Conservation (phyloP, 2,888 invertebrate species). For the Synanthedon vespiformis region DNA sequence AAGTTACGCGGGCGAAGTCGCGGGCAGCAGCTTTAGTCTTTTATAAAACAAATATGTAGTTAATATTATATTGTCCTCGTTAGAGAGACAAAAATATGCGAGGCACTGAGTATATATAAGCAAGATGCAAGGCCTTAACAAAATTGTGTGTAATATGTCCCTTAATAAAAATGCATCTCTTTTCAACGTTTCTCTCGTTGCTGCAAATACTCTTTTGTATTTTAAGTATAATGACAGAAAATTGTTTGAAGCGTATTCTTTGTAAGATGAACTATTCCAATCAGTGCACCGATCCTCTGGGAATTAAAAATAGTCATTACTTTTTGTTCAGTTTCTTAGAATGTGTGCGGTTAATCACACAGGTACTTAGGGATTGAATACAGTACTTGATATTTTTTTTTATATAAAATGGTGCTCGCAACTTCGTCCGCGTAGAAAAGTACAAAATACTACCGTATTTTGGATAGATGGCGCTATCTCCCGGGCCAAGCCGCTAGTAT, state of each 20-base stretch:
- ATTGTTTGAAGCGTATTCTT: constrained; percentile 38
- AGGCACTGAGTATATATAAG: too few species aligned
- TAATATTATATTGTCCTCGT: too few species aligned
- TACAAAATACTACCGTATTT: too few species aligned
- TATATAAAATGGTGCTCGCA: too few species aligned
- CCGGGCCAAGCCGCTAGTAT: too few species aligned
- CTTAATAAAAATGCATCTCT: constrained; percentile 31
- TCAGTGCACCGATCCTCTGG: constrained; percentile 22
- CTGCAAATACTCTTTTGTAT: constrained; percentile 35
- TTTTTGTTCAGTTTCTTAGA: constrained; percentile 11
- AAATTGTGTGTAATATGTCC: constrained; percentile 9
- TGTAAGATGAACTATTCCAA: constrained; percentile 46
- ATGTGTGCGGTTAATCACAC: neutral
- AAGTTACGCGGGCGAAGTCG: too few species aligned
- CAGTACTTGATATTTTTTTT: neutral
- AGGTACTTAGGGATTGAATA: constrained; percentile 1
- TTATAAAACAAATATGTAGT: too few species aligned
- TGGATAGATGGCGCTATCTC: too few species aligned
- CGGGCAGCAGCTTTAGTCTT: too few species aligned
- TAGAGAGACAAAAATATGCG: too few species aligned
- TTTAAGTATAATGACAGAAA: constrained; percentile 46
- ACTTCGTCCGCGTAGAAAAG: too few species aligned
- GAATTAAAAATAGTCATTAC: constrained; percentile 26
- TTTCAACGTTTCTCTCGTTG: constrained; percentile 25
- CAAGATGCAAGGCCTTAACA: too few species aligned